Conservation (phyloP, 35 echinoderm and acorn worm genomes). For the Stichopus chloronotus region DNA sequence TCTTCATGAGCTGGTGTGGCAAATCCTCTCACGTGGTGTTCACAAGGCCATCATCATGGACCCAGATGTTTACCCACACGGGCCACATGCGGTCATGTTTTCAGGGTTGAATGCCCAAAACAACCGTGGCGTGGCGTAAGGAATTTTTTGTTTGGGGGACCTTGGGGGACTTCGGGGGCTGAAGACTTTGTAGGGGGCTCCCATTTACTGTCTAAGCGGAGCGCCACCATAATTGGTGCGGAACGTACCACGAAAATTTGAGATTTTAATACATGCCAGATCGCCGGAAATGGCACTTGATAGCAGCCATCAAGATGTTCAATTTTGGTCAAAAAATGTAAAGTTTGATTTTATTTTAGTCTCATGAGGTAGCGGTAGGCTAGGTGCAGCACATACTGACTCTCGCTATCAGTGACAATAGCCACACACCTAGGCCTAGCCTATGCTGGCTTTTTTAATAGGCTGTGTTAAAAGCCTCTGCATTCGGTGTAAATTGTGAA, state of each 20-base stretch:
- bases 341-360: not conserved
- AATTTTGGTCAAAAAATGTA: not conserved
- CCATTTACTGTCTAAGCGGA: not conserved
- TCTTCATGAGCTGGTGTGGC: not conserved
- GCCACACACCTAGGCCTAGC: too few relatives aligned
- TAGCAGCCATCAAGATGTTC: slow-evolving; percentile 3
- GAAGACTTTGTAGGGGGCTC: not conserved
- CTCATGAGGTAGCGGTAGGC: too few relatives aligned
- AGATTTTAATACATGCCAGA: not conserved
- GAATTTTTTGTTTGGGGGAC: not conserved
- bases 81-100: too few relatives aligned
- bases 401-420: too few relatives aligned
- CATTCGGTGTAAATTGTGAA: too few relatives aligned
- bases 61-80: too few relatives aligned
- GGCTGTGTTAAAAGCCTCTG: too few relatives aligned
- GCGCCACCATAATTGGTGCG: not conserved
- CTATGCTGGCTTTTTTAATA: too few relatives aligned
- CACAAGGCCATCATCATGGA: not conserved
- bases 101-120: too few relatives aligned
- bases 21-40: not conserved
- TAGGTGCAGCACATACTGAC: too few relatives aligned
- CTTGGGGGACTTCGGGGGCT: not conserved
- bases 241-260: slow-evolving; percentile 4
- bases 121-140: too few relatives aligned
- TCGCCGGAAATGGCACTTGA: slow-evolving; percentile 17